Conservation (phyloP, 2,797 vertebrate species). For the Neomorphus geoffroyi region DNA sequence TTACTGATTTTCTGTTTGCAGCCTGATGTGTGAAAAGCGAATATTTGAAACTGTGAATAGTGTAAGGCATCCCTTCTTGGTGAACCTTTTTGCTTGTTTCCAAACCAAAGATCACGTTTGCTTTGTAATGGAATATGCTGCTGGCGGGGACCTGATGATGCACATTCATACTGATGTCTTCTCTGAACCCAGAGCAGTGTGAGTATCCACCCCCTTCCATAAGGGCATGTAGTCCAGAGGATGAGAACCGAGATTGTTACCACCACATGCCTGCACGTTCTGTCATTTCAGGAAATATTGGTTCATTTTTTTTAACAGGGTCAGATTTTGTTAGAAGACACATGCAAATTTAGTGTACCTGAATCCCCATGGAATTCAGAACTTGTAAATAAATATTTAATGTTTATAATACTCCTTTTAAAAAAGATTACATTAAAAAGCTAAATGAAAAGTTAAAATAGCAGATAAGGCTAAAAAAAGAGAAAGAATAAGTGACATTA, state of each 20-base stretch:
- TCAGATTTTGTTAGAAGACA: background rate
- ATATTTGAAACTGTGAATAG: constrained; percentile 99
- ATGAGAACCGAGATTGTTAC: background rate
- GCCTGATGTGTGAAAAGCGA: constrained; percentile 98
- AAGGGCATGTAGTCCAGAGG: background rate
- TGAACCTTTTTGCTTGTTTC: constrained; percentile 99
- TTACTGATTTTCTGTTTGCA: constrained; percentile 69
- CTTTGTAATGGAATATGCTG: constrained; percentile 99
- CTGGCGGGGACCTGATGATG: constrained; percentile 99
- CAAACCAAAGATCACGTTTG: constrained; percentile 98
- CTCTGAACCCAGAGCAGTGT: constrained; percentile 94
- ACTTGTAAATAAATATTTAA: background rate
- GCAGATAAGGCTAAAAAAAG: background rate
- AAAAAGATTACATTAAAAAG: background rate
- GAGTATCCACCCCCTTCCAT: constrained; percentile 73
- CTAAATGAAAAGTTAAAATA: background rate
- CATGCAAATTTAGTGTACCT: background rate
- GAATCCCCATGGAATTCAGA: background rate
- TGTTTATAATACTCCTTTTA: background rate
- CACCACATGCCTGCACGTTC: background rate
- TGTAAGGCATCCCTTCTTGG: constrained; percentile 97
- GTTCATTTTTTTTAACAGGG: background rate
- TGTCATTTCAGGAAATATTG: background rate
- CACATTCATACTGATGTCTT: constrained; percentile 99
- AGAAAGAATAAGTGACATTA: background rate